A percentile compares a stretch with the other conserved stretches of the same genome.
Conservation (phyloP, 2,113 vertebrate genomes). For the Meles meles region DNA sequence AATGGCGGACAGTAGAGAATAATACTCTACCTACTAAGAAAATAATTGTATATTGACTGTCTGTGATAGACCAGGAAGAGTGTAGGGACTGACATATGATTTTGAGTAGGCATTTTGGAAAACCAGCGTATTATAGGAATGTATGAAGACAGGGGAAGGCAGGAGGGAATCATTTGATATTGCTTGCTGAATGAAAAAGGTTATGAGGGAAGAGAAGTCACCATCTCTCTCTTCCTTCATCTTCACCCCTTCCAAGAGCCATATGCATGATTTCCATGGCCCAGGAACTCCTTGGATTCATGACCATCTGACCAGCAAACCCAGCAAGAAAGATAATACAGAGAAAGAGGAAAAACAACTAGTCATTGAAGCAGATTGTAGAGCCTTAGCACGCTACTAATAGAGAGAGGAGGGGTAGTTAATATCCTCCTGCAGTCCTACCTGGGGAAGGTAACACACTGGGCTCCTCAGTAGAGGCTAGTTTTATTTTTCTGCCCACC, state of each 20-base stretch:
- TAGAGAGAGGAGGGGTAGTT: fast-evolving
- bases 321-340: not conserved
- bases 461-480: no score
- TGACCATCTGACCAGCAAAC: no score
- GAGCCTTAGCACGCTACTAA: fast-evolving
- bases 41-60: not conserved
- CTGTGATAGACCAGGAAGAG: not conserved
- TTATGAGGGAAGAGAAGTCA: not conserved
- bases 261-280: not conserved
- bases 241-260: not conserved
- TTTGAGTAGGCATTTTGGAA: not conserved
- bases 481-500: not conserved
- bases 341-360: not conserved
- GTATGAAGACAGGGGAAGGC: fast-evolving
- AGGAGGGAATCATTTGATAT: not conserved
- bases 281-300: not conserved
- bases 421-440: not conserved
- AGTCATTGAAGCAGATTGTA: not conserved
- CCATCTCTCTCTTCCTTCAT: not conserved
- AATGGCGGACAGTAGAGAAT: fast-evolving
- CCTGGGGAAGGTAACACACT: not conserved
- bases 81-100: not conserved
- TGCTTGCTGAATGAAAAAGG: not conserved
- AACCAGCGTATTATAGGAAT: not conserved
- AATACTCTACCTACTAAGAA: not conserved